phyloP scores from a whole-genome alignment of 2,888 invertebrate genomes.

The Hirtodrosophila trivittata region DNA sequence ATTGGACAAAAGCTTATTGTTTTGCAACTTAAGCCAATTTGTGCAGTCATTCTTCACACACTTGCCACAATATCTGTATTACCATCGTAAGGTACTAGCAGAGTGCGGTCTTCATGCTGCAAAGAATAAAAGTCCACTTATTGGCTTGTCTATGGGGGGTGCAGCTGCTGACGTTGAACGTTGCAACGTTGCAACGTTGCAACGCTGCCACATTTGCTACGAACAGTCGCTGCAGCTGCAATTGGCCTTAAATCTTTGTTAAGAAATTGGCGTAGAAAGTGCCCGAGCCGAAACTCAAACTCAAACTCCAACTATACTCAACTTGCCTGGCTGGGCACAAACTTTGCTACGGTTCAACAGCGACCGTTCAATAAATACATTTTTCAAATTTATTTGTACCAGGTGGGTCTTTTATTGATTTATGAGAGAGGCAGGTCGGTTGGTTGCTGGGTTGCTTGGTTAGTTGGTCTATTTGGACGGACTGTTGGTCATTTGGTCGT shows the following conservation, averaged over 20 bases:
- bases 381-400: constrained; percentile 71
- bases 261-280: constrained; percentile 47
- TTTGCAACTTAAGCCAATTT: not conserved
- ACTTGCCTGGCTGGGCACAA: constrained; percentile 19
- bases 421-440: constrained; percentile 47
- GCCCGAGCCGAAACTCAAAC: constrained; percentile 27
- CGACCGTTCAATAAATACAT: constrained; percentile 59
- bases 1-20: constrained; percentile 33
- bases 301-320: constrained; percentile 17
- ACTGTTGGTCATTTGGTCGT: constrained; percentile 10
- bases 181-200: constrained; percentile 21
- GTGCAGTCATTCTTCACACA: not conserved
- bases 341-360: constrained; percentile 18
- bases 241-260: constrained; percentile 43
- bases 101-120: no score
- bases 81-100: not conserved
- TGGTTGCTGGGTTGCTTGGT: not conserved
- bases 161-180: constrained; percentile 11
- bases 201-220: no score
- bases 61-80: not conserved
- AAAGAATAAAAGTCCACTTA: constrained; percentile 4
- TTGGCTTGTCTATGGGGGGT: constrained; percentile 6
- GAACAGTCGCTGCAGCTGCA: constrained; percentile 24
- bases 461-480: not conserved
- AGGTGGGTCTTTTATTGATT: constrained; percentile 74